Percentiles rank a stretch among this genome's conserved stretches.
phyloP scores from a whole-genome alignment of 2,888 invertebrate genomes.

The Yponomeuta evonymella region DNA sequence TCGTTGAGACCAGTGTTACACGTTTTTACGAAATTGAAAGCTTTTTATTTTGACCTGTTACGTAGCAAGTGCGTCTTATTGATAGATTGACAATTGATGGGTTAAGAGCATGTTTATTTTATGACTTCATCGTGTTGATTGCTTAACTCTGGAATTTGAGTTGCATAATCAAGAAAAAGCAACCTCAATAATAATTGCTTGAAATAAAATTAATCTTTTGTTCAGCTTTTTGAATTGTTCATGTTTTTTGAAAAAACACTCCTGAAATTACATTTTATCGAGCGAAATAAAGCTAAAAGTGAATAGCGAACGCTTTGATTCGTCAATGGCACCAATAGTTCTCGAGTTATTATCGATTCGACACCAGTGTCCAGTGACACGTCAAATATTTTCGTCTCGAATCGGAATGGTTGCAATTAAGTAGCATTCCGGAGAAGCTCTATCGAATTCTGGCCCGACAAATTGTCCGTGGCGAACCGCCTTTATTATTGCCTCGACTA shows the following conservation, averaged over 20 bases:
- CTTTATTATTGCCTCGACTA: conserved; percentile 4
- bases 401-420: conserved; percentile 50
- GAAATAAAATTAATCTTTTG: background rate
- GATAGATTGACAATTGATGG: background rate
- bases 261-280: background rate
- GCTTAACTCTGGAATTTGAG: background rate
- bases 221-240: background rate
- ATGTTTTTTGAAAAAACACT: too few species aligned
- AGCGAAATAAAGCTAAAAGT: background rate
- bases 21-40: conserved; percentile 10
- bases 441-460: conserved; percentile 11
- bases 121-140: background rate
- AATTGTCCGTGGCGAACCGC: conserved; percentile 12
- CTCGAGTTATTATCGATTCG: conserved; percentile 12
- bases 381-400: conserved; percentile 35
- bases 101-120: background rate
- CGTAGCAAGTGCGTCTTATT: background rate
- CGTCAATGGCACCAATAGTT: background rate
- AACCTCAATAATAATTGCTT: too few species aligned
- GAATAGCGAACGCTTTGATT: background rate
- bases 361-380: conserved; percentile 21
- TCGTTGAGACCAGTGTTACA: conserved; percentile 4
- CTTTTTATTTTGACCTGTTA: conserved; percentile 1
- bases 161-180: too few species aligned
- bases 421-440: conserved; percentile 34